Conservation (phyloP, 2,888 invertebrate genomes). For the Drosophila paucipuncta region DNA sequence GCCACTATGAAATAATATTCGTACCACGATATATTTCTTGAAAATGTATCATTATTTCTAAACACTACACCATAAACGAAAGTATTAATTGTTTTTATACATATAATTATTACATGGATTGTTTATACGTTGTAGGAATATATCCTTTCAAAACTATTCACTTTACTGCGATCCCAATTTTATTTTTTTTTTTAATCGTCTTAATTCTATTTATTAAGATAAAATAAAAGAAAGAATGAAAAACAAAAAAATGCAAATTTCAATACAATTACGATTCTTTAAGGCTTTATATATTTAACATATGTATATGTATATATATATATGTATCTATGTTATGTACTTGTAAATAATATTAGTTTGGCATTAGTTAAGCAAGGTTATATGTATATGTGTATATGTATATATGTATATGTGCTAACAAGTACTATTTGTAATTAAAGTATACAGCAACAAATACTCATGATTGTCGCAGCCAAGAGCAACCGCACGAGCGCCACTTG, state of each 20-base stretch:
- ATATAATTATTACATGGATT: not conserved
- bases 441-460: not conserved
- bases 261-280: not conserved
- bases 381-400: not conserved
- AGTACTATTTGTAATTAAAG: slow-evolving; percentile 8
- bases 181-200: not conserved
- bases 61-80: slow-evolving; percentile 2
- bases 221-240: not conserved
- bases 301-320: not conserved
- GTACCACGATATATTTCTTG: not conserved
- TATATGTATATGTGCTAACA: slow-evolving; percentile 6
- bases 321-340: not conserved
- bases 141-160: not conserved
- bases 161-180: not conserved
- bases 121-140: not conserved
- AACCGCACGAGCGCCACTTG: not conserved
- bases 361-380: not conserved
- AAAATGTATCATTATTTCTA: not conserved
- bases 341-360: slow-evolving; percentile 27
- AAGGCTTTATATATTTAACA: not conserved
- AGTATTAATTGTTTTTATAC: slow-evolving; percentile 6
- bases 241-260: slow-evolving; percentile 2
- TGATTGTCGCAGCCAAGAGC: slow-evolving; percentile 1
- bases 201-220: not conserved
- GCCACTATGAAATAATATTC: not conserved